Evolutionary conservation across 2,113 vertebrate species (phyloP).

Genomic region (Oenanthe melanoleuca): DNA sequence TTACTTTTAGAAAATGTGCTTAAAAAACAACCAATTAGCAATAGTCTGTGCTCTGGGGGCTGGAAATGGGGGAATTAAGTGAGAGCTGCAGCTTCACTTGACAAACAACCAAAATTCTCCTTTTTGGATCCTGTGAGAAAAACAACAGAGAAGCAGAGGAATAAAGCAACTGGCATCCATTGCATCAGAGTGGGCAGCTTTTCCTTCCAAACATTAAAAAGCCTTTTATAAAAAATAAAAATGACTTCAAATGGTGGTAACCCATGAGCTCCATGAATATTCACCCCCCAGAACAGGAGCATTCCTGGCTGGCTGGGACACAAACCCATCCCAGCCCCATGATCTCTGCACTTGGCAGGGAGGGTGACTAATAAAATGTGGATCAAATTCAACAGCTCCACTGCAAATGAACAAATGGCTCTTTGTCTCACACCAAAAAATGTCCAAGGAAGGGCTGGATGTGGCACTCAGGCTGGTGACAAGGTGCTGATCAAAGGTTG

Average conservation of each 20-base stretch:
- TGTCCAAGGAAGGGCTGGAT: not conserved
- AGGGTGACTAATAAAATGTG: not conserved
- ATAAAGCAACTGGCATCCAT: not conserved
- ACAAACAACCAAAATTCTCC: not conserved
- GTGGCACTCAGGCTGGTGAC: not conserved
- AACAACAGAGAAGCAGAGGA: not conserved
- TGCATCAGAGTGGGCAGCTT: not conserved
- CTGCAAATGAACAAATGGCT: not conserved
- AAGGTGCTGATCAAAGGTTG: not conserved
- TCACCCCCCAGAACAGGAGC: not conserved
- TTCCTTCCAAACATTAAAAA: not conserved
- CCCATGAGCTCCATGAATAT: fast-evolving
- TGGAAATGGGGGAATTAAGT: not conserved
- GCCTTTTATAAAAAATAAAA: too few species aligned
- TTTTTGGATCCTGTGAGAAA: not conserved
- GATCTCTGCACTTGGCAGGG: not conserved
- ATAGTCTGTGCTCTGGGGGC: not conserved
- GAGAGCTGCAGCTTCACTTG: not conserved
- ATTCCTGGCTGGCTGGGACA: not conserved
- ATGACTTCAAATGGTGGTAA: not conserved
- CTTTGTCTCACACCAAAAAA: not conserved
- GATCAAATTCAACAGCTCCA: not conserved
- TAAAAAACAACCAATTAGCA: not conserved
- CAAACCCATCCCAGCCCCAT: not conserved
- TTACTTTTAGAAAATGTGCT: not conserved